phyloP scores from a whole-genome alignment of 2,113 vertebrate genomes.

The Malaclemys terrapin region DNA sequence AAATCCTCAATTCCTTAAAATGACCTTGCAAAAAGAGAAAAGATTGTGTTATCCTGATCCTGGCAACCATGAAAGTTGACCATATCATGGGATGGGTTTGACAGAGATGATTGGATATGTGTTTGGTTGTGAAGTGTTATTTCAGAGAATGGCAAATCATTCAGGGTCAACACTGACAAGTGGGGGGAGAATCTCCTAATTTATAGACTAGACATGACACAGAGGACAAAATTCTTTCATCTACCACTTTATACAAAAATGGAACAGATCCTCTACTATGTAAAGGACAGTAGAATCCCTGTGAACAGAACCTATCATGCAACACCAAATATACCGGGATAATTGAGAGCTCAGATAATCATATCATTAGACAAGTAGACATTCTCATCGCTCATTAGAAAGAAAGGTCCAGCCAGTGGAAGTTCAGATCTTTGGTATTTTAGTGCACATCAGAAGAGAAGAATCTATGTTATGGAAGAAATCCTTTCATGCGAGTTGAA shows the following conservation, averaged over 20 bases:
- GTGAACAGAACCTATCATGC: not conserved
- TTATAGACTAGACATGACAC: not conserved
- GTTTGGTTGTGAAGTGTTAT: not conserved
- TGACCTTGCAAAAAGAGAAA: not conserved
- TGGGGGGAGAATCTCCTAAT: not conserved
- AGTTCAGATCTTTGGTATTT: not conserved
- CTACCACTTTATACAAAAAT: not conserved
- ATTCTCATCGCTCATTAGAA: not conserved
- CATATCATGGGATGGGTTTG: not conserved
- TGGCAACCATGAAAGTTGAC: not conserved
- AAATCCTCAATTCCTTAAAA: not conserved
- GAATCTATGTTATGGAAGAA: not conserved
- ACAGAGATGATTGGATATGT: not conserved
- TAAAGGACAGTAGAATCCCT: not conserved
- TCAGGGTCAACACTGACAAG: not conserved
- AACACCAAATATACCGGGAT: not conserved
- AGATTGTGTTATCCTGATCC: not conserved
- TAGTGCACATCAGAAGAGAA: not conserved
- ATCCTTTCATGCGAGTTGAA: not conserved
- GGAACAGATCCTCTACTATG: rapidly evolving
- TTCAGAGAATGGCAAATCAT: not conserved
- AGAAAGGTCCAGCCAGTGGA: not conserved
- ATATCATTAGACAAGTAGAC: not conserved
- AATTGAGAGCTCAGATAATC: not conserved
- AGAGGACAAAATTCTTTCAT: not conserved